Percentiles rank a stretch among this genome's conserved stretches.
Evolutionary conservation across 2,797 vertebrate species (phyloP).

Genomic region (Schizopygopsis pylzovi): DNA sequence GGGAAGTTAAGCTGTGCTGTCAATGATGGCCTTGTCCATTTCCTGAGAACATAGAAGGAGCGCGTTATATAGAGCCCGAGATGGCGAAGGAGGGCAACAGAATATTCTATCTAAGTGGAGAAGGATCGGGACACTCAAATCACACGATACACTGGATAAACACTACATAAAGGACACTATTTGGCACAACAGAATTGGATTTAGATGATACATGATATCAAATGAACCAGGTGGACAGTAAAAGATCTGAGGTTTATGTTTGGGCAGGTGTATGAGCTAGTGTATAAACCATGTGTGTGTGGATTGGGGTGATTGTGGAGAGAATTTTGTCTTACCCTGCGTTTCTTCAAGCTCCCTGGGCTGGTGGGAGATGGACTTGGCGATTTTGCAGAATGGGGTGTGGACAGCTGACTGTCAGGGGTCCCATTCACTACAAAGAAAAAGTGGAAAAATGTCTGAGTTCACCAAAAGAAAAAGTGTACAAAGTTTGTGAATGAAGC

Average conservation of each 20-base stretch:
- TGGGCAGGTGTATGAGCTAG: background rate
- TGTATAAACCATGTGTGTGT: conserved; percentile 5
- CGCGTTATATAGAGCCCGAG: conserved; percentile 66
- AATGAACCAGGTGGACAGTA: background rate
- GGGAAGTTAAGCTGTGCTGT: conserved; percentile 75
- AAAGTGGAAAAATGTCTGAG: conserved; percentile 43
- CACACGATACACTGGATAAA: background rate
- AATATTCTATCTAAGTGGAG: conserved; percentile 19
- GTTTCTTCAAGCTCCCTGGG: conserved; percentile 89
- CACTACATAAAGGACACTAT: background rate
- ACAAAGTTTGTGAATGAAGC: conserved; percentile 35
- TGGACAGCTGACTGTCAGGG: conserved; percentile 94
- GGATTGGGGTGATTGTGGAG: background rate
- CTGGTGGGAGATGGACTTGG: conserved; percentile 93
- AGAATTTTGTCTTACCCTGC: conserved; percentile 84
- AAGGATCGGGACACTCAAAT: background rate
- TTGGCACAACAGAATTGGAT: background rate
- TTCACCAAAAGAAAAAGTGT: background rate
- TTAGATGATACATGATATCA: conserved; percentile 11
- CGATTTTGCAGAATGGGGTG: conserved; percentile 92
- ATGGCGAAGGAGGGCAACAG: conserved; percentile 2
- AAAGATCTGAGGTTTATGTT: background rate
- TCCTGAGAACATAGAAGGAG: conserved; percentile 83
- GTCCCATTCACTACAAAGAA: conserved; percentile 89
- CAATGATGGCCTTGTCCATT: conserved; percentile 75